These are phyloP conservation scores for Scomber scombrus DNA, from an alignment of 2,113 vertebrate genomes.

Conservation along the genomic window DNA sequence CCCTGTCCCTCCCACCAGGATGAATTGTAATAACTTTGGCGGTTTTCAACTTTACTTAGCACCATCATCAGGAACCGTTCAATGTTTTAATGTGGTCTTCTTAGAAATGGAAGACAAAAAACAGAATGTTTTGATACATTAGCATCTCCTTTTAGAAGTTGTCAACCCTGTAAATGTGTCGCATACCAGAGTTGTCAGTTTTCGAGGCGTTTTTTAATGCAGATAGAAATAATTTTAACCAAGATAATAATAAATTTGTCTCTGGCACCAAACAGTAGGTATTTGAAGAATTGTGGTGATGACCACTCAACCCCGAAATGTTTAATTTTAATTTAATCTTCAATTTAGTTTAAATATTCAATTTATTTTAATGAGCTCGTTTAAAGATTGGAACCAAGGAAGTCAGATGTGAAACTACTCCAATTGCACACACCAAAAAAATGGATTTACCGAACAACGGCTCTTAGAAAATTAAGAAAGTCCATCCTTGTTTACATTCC, in stretches of 20 bases:
- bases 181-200: no score
- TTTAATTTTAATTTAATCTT: slow-evolving; percentile 37
- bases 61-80: no score
- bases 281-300: neutral
- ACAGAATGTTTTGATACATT: no score
- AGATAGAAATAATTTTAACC: neutral
- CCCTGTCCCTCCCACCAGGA: no score
- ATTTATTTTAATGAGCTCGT: slow-evolving; percentile 54
- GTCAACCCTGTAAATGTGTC: no score
- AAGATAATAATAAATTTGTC: no score
- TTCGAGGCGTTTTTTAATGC: no score
- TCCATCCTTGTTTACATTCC: slow-evolving; percentile 3
- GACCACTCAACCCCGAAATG: slow-evolving; percentile 5
- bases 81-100: no score
- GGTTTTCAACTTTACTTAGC: no score
- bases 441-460: neutral
- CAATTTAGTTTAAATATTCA: slow-evolving; percentile 24
- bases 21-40: no score
- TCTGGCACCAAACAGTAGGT: neutral
- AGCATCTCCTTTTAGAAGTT: no score
- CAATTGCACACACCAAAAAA: neutral
- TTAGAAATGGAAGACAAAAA: no score
- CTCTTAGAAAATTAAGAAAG: slow-evolving; percentile 1
- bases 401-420: neutral
- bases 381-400: neutral